A percentile compares a stretch with the other conserved stretches of the same genome.
These are phyloP conservation scores for Vulpes lagopus DNA, from an alignment of 2,113 vertebrate genomes.

Conservation along the genomic window DNA sequence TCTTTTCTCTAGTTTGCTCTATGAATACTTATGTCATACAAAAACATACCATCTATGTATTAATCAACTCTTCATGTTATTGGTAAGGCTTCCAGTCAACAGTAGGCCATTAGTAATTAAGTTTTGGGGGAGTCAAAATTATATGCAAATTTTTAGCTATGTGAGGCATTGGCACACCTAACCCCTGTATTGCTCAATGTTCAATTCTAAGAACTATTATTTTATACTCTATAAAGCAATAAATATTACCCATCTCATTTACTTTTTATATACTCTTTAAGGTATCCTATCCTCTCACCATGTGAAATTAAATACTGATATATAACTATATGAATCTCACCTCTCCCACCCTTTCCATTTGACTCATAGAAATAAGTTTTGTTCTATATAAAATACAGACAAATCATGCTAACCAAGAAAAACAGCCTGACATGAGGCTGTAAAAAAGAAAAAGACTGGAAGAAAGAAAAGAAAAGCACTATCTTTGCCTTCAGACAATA, in stretches of 20 bases:
- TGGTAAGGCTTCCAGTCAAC: background rate
- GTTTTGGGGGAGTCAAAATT: background rate
- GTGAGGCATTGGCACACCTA: background rate
- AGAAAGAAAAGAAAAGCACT: no score
- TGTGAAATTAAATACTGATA: background rate
- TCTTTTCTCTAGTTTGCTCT: background rate
- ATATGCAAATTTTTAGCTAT: background rate
- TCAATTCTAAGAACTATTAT: background rate
- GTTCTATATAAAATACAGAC: slow-evolving; percentile 23
- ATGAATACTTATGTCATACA: background rate
- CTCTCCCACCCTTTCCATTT: background rate
- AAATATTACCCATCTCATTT: background rate
- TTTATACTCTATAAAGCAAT: background rate
- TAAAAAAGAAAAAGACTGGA: no score
- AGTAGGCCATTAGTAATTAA: background rate
- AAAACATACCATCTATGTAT: background rate
- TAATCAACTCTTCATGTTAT: background rate
- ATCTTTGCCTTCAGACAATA: no score
- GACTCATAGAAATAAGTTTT: background rate
- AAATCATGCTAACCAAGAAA: background rate
- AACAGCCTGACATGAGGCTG: background rate
- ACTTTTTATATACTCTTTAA: background rate
- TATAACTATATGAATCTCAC: background rate
- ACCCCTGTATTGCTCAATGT: background rate
- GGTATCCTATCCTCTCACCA: background rate